Percentiles rank a stretch among this genome's conserved stretches.
Conservation (phyloP, 2,797 vertebrate genomes). For the Holocentrus rufus region DNA sequence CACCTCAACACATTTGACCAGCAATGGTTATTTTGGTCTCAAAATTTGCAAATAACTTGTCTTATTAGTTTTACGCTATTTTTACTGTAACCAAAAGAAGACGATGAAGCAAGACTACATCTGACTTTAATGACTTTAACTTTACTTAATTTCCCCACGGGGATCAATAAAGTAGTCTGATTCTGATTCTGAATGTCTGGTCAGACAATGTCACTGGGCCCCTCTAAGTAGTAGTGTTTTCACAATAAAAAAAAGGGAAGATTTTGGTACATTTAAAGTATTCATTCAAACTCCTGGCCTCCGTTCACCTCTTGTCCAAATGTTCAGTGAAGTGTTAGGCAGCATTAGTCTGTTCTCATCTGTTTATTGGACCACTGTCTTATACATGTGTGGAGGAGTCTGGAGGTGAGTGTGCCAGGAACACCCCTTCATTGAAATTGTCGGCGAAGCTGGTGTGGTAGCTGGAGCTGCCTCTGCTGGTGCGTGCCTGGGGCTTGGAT, state of each 20-base stretch:
- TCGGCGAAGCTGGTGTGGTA: slow-evolving; percentile 75
- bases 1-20: slow-evolving; percentile 19
- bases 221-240: slow-evolving; percentile 13
- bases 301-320: background rate
- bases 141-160: too few relatives aligned
- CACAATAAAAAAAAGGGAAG: slow-evolving; percentile 12
- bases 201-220: background rate
- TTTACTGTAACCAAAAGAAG: slow-evolving; percentile 19
- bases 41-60: slow-evolving; percentile 15
- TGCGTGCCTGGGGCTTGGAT: slow-evolving; percentile 23
- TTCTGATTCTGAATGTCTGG: too few relatives aligned
- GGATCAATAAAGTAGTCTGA: too few relatives aligned
- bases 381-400: slow-evolving; percentile 78
- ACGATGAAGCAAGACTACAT: background rate
- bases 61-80: slow-evolving; percentile 11
- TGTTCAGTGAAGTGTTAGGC: background rate
- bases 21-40: slow-evolving; percentile 11
- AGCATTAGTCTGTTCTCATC: background rate
- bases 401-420: slow-evolving; percentile 69
- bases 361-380: background rate
- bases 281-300: background rate
- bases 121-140: too few relatives aligned
- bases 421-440: slow-evolving; percentile 65
- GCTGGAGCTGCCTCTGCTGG: slow-evolving; percentile 59
- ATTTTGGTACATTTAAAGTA: background rate